phyloP scores from a whole-genome alignment of 2,113 vertebrate species.

The Heteronetta atricapilla region DNA sequence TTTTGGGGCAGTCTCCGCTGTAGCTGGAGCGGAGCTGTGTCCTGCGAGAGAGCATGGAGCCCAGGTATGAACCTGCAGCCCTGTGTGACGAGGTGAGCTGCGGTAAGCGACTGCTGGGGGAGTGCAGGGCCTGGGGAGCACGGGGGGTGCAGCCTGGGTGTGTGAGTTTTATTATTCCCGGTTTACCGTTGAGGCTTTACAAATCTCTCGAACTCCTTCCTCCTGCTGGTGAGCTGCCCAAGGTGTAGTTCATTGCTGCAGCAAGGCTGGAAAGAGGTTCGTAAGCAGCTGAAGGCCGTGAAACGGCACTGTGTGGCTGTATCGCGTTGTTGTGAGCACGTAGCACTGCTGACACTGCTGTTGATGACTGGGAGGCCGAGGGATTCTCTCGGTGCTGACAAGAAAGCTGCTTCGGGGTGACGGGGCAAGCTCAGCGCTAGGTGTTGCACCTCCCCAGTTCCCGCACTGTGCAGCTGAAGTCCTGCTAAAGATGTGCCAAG shows the following conservation, averaged over 20 bases:
- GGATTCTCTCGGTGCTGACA: background rate
- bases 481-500: background rate
- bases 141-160: rapidly evolving
- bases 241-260: background rate
- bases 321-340: rapidly evolving
- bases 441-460: rapidly evolving
- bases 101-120: background rate
- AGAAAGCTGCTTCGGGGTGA: background rate
- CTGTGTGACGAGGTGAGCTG: background rate
- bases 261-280: background rate
- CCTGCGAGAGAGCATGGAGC: background rate
- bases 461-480: background rate
- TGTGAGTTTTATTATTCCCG: background rate
- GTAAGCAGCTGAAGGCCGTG: background rate
- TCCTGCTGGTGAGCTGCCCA: background rate
- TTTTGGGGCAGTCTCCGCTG: background rate
- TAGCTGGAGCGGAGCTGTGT: background rate
- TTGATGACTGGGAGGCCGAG: background rate
- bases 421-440: rapidly evolving
- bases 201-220: background rate
- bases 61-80: too few species aligned
- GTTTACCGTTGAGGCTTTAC: background rate
- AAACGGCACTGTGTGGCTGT: background rate
- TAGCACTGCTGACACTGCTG: background rate
- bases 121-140: too few species aligned